Evolutionary conservation across 2,113 vertebrate genomes (phyloP), one percentile per base, ranked within the genome.

Genomic region (Rattus rattus): DNA sequence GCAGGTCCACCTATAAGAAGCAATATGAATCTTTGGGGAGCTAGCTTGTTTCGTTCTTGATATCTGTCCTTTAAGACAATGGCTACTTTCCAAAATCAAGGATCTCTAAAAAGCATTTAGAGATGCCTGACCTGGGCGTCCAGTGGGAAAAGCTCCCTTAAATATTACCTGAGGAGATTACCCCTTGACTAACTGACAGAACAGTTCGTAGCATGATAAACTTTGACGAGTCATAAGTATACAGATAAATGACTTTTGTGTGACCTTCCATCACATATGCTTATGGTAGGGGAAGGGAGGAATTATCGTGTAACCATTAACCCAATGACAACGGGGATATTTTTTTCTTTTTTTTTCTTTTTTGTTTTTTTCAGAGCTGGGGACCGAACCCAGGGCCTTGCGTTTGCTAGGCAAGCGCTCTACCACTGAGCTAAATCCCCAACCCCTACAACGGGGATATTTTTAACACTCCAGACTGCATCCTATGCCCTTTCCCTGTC

Each of bases 11-110:
- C 4, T 81, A 76, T 28, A 94, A 92, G 49, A 47, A 95, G 83
- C 30, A 91, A 3, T 75, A 56, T 24, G 11, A 69, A 49, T 28
- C 14, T 65, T 88, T 69, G 67, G 33, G 24, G 24, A 81, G 30
- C n/a, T 43, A 47, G 28, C 39, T 52, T 72, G 26, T n/a, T 93
- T 47, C 90, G 26, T 69, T 72, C 24, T 39, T 81, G 80, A 59
- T 59, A 47, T 47, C 20, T 65, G 30, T 90, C 47, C 36, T 79
- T 90, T 33, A 89, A 95, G 54, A 56, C 8, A 83, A 83, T 3
- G 3, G 72, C 72, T 92, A 54, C 81, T 96, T 95, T 73, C 52
- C 33, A 93, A 85, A 93, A 65, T 73, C 39, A 95, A 61, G 90
- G 36, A 20, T 84, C 14, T 59, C 59, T 75, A 59, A 72, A 59